These are phyloP conservation scores for Actinopyga echinites DNA, from an alignment of 53 echinoderm and acorn worm species.

Conservation along the genomic window DNA sequence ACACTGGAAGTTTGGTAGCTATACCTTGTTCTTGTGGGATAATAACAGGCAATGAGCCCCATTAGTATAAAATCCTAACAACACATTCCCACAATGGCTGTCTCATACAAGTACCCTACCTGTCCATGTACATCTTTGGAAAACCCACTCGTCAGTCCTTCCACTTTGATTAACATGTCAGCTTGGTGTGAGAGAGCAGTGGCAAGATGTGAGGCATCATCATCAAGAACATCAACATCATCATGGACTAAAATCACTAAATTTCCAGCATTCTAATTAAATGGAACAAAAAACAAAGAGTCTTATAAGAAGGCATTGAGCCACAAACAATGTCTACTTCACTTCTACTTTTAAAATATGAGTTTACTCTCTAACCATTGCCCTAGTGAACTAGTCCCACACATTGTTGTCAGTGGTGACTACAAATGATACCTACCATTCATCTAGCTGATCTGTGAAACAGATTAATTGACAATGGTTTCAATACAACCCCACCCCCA, in stretches of 20 bases:
- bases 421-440: too few species aligned
- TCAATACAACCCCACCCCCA: too few species aligned
- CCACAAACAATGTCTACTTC: too few species aligned
- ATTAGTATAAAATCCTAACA: background rate
- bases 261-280: slow-evolving; percentile 53
- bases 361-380: too few species aligned
- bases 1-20: too few species aligned
- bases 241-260: slow-evolving; percentile 71
- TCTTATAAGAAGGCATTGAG: background rate
- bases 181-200: slow-evolving; percentile 65
- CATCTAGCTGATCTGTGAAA: too few species aligned
- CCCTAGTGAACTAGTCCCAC: background rate
- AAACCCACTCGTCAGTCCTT: slow-evolving; percentile 80
- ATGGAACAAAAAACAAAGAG: background rate
- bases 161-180: slow-evolving; percentile 66
- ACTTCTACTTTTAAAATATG: too few species aligned
- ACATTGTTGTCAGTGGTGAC: too few species aligned
- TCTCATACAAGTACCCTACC: slow-evolving; percentile 39
- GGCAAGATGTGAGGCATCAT: slow-evolving; percentile 47
- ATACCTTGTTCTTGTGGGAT: too few species aligned
- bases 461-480: too few species aligned
- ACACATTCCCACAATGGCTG: background rate
- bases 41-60: background rate
- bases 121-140: slow-evolving; percentile 94
- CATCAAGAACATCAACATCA: slow-evolving; percentile 68